Conservation (phyloP, 2,113 vertebrate species). For the Arenaria interpres region DNA sequence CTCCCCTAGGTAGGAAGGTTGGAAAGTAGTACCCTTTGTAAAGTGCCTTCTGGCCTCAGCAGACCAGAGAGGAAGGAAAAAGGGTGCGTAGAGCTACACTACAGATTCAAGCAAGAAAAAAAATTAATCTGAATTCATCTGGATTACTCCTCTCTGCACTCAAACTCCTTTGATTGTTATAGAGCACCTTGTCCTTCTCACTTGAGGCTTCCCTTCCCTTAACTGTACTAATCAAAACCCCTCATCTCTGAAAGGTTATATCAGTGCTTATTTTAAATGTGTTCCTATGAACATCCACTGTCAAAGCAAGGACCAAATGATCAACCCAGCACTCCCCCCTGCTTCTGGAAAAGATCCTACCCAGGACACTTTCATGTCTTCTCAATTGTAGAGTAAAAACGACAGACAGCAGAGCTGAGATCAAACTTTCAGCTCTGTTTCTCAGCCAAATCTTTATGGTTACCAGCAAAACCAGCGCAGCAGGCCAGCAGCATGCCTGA, state of each 20-base stretch:
- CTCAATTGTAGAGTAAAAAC: rapidly evolving
- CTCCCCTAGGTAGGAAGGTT: background rate
- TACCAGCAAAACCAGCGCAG: background rate
- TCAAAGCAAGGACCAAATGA: background rate
- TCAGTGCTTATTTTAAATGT: background rate
- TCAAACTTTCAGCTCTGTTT: background rate
- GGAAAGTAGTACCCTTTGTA: background rate
- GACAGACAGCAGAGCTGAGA: background rate
- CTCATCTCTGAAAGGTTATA: background rate
- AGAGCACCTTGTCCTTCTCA: background rate
- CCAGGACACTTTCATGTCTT: background rate
- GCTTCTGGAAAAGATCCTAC: background rate
- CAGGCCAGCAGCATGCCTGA: background rate
- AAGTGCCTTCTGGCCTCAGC: background rate
- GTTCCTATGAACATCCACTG: background rate
- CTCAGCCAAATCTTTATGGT: background rate
- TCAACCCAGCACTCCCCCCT: background rate
- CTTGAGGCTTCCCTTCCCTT: background rate
- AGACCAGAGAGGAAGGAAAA: background rate
- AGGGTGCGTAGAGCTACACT: background rate
- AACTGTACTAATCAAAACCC: background rate
- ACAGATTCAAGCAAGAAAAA: background rate
- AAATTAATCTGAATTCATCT: background rate
- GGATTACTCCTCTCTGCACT: background rate
- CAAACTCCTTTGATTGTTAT: background rate